Percentiles rank a stretch among this genome's conserved stretches.
Evolutionary conservation across 1,140 invertebrate species (phyloP).

Genomic region (Neuroterus valhalla): DNA sequence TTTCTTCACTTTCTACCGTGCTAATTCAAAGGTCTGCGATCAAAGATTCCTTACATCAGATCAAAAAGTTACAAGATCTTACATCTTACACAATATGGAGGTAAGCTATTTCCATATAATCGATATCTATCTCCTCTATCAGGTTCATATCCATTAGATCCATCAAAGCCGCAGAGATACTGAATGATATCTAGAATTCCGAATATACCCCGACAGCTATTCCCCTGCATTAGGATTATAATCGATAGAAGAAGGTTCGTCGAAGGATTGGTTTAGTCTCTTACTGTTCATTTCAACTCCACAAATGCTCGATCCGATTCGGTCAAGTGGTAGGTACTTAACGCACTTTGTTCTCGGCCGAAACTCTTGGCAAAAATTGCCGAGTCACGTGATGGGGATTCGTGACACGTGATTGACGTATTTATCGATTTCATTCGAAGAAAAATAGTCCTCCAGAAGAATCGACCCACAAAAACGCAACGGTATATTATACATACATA

Average conservation of each 20-base stretch:
- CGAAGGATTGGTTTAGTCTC: background rate
- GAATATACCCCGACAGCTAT: no score
- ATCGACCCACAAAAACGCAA: slow-evolving; percentile 21
- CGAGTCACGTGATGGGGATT: slow-evolving; percentile 24
- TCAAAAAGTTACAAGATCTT: no score
- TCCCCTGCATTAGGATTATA: background rate
- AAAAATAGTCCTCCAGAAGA: slow-evolving; percentile 13
- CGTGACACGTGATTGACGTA: slow-evolving; percentile 24
- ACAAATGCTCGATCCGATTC: slow-evolving; percentile 18
- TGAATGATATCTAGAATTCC: no score
- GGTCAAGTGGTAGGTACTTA: slow-evolving; percentile 18
- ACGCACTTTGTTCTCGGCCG: slow-evolving; percentile 5
- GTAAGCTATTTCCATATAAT: no score
- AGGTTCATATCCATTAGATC: no score
- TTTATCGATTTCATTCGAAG: slow-evolving; percentile 21
- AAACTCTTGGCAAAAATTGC: slow-evolving; percentile 20
- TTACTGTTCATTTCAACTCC: background rate
- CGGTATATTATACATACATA: background rate
- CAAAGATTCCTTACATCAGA: no score
- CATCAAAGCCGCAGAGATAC: no score
- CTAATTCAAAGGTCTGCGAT: no score
- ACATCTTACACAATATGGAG: no score
- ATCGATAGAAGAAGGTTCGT: background rate
- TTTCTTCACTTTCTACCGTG: no score
- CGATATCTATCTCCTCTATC: no score